Base-by-base conservation (phyloP, 2,888 invertebrate species). In the Baronia brevicornis region DNA sequence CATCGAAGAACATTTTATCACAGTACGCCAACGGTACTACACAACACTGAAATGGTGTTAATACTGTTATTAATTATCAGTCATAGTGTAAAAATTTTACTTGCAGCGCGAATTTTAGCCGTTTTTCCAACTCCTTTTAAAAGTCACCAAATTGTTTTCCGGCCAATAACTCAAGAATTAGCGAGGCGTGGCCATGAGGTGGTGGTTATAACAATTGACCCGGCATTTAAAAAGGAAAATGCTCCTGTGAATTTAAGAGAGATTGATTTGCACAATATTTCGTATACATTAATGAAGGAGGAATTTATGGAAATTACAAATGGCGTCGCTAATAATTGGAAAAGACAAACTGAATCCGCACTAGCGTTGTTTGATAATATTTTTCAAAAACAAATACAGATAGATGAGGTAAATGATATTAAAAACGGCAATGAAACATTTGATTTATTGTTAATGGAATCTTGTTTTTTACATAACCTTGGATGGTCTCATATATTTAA, bases 111-210 rank as follows among this genome's bases (percentile, higher is more conserved):
- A 35, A 82, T 82, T 25, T 29, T 82, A 5, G 68, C 52, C 0
- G 43, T 78, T 0, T 55, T 72, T 21, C 65, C 82, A 1, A 46
- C 52, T 2, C 68, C 84, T 1, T 74, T 78, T 0, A 60, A 77
- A 18, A 85, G 84, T 29, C 85, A 85, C 39, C 84, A 84, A 50
- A 51, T 77, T 0, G 66, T 74, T 0, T 80, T 64, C 32, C 54
- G 69, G 7, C 54, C 65, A 1, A 33, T 85, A 2, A 62, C 62
- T 4, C 54, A 62, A 2, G 75, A 74, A 23, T 45, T 86, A n/a
- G 62, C 62, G 0, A 61, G 44, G 24, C 55, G 71, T 5, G 85
- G 84, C 1, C 86, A 86, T 33, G 62, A 85, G 25, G 44, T 86
- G 0, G 58, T 68, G 0, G 54, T 79, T 0, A 43, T 84, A 0